Base-by-base conservation (phyloP, 2,888 invertebrate genomes). In the Boloria euphrosyne region DNA sequence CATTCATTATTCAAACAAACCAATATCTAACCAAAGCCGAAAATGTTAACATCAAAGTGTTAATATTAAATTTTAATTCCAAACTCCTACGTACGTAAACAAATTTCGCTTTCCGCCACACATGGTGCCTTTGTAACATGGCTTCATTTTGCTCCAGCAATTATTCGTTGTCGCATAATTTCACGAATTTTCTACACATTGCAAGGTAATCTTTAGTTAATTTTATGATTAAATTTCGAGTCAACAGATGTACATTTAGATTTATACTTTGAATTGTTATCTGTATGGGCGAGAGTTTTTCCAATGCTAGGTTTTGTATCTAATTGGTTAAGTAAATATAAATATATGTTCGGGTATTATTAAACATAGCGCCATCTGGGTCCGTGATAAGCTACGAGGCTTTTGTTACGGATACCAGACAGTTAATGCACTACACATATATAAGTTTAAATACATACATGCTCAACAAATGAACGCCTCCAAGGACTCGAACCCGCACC, bases 21-120 rank as follows among this genome's bases (percentile, higher is more conserved):
- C 58, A 49, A 59, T 49, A 49, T 59, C 58, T 31, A 59, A 59
- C 27, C 46, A 17, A 13, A 59, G 31, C 6, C 47, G 16, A 49
- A 49, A 47, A 58, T 13, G 31, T 31, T 49, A 38, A 17, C 58
- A 59, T 31, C 31, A 58, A 22, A 57, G 31, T 27, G 27, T 57
- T 51, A 64, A 64, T 64, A 58, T 64, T 64, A 63, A 63, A 57
- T 63, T 63, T 63, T 63, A 63, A 63, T 63, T 63, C 50, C 43
- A 43, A 58, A 57, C 57, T 57, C 57, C 13, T 55, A 58, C 49
- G 14, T 55, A 50, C 55, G 63, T 57, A 50, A 63, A 64, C 63
- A 64, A 57, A 64, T 57, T 58, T 64, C 50, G 51, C 63, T 64
- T 64, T 64, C 63, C 50, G 57, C 57, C 51, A 57, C 63, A 64